Percentiles rank a stretch among this genome's conserved stretches.
Evolutionary conservation across 2,113 vertebrate species (phyloP).

Genomic region (Lates calcarifer): DNA sequence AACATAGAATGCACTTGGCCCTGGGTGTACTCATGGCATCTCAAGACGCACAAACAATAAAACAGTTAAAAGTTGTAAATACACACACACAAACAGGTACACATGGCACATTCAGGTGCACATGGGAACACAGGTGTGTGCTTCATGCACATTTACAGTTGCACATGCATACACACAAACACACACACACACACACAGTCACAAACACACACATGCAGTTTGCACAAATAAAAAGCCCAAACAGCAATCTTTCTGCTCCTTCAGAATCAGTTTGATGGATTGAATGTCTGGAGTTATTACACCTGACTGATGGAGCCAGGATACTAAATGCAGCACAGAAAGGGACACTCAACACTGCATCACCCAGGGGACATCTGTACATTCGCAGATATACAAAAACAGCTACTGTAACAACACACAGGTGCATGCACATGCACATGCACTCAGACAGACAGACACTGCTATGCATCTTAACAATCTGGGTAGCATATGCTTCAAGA

Average conservation of each 20-base stretch:
- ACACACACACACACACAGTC: constrained; percentile 9
- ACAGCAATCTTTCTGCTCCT: constrained; percentile 66
- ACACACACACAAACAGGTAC: constrained; percentile 28
- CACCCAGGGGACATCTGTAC: constrained; percentile 49
- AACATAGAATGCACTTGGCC: constrained; percentile 57
- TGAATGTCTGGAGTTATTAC: constrained; percentile 76
- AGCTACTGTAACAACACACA: constrained; percentile 33
- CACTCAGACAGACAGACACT: constrained; percentile 42
- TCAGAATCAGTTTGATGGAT: constrained; percentile 81
- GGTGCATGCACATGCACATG: constrained; percentile 27
- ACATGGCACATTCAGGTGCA: constrained; percentile 37
- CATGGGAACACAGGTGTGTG: constrained; percentile 11
- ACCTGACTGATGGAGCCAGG: constrained; percentile 75
- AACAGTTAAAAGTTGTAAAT: constrained; percentile 54
- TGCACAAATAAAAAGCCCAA: constrained; percentile 62
- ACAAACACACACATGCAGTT: constrained; percentile 37
- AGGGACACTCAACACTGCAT: constrained; percentile 55
- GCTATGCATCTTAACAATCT: constrained; percentile 69
- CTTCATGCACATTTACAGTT: constrained; percentile 36
- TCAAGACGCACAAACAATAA: constrained; percentile 43
- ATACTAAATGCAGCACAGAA: constrained; percentile 65
- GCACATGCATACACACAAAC: constrained; percentile 26
- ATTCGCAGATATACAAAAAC: not conserved
- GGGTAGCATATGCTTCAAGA: constrained; percentile 51
- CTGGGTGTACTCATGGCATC: constrained; percentile 56